A percentile compares a stretch with the other conserved stretches of the same genome.
These are phyloP conservation scores for Camponotus vicinus DNA, from an alignment of 1,140 invertebrate genomes.

Conservation along the genomic window DNA sequence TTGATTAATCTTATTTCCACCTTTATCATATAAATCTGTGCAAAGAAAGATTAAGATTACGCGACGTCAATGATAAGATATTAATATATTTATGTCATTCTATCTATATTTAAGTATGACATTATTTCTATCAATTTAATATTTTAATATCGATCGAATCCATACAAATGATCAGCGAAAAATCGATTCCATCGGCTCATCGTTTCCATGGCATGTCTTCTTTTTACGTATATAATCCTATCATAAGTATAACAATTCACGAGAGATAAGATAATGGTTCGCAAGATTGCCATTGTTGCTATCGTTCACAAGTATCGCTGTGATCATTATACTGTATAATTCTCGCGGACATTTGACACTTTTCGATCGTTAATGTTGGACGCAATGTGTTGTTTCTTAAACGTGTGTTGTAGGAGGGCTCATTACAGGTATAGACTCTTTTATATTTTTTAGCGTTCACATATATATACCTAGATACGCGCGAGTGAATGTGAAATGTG, in stretches of 20 bases:
- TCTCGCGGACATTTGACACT: constrained; percentile 3
- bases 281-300: constrained; percentile 13
- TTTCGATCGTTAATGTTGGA: background rate
- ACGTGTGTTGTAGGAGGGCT: constrained; percentile 32
- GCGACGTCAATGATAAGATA: background rate
- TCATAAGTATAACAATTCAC: constrained; percentile 30
- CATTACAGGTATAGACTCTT: constrained; percentile 46
- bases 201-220: background rate
- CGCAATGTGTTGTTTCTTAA: constrained; percentile 36
- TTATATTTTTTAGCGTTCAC: constrained; percentile 33
- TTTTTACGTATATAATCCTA: background rate
- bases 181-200: background rate
- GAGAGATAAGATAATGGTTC: constrained; percentile 56
- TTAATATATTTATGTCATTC: background rate
- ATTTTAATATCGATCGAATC: background rate
- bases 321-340: constrained; percentile 9
- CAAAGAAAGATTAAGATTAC: background rate
- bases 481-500: constrained; percentile 44
- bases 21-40: background rate
- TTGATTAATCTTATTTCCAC: background rate
- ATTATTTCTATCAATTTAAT: background rate
- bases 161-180: constrained; percentile 14
- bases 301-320: constrained; percentile 26
- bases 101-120: constrained; percentile 14
- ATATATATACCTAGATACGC: constrained; percentile 16